Base-by-base conservation (phyloP, 1,140 invertebrate species). In the Alviniconcha marisindica region DNA sequence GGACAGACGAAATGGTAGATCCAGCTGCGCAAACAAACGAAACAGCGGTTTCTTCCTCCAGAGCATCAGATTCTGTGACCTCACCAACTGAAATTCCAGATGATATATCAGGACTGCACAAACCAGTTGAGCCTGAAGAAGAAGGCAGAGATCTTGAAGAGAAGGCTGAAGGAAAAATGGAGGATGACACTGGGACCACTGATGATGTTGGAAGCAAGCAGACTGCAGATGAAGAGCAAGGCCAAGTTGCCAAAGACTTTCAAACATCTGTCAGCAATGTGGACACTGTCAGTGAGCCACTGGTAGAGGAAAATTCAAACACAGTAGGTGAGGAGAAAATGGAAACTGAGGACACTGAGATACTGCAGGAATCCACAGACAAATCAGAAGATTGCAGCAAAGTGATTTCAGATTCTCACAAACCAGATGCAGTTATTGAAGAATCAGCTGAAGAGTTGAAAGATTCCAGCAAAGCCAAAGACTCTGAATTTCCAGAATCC, bases 401-500 rank as follows among this genome's bases (percentile, higher is more conserved):
- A 14, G n/a, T n/a, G 28, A 66, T 31, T 18, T n/a, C 7, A 31
- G 66, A 71, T 21, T 44, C 60, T 81, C 28, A 36, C 38, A 14
- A 0, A 81, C 40, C 15, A 48, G 42, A 44, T n/a, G 31, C 1
- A 5, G 10, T n/a, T 38, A 76, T 12, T 44, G 76, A 77, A 40
- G 24, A 21, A 4, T 60, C 33, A 2, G 21, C 38, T 21, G 40
- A 18, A 18, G 63, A 51, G 5, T 10, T 2, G 0, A 28, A 24
- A 0, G 31, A 79, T 2, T 15, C 15, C 2, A 24, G 24, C 14
- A 33, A 54, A 31, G 1, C 51, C 24, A 82, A 71, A 54, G 71
- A 82, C 24, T 33, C n/a, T 33, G 31, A 54, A 1, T 82, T 63
- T 38, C 71, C 36, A 7, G 51, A 74, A n/a, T 56, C 48, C 44